phyloP scores from a whole-genome alignment of 1,140 invertebrate species.

The Heterodera schachtii region DNA sequence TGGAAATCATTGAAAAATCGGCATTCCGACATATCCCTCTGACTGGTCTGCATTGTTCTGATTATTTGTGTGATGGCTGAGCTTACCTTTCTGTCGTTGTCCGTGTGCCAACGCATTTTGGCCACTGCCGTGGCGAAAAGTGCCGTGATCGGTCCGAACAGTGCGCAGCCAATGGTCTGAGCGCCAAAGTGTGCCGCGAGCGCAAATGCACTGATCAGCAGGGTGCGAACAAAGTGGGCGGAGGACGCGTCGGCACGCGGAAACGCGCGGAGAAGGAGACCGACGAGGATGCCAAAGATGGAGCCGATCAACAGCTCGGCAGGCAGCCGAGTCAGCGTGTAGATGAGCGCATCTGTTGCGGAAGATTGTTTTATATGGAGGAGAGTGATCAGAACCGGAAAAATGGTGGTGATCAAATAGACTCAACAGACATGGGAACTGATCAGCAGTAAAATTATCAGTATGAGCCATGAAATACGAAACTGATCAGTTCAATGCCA shows the following conservation, averaged over 20 bases:
- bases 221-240: slow-evolving; percentile 46
- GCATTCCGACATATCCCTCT: no score
- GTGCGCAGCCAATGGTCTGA: slow-evolving; percentile 43
- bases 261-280: slow-evolving; percentile 48
- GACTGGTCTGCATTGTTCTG: no score
- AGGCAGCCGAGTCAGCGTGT: slow-evolving; percentile 67
- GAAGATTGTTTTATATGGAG: no score
- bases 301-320: slow-evolving; percentile 65
- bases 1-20: no score
- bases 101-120: slow-evolving; percentile 80
- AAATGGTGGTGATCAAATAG: no score
- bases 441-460: no score
- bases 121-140: slow-evolving; percentile 72
- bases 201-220: slow-evolving; percentile 32
- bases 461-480: no score
- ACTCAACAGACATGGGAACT: no score
- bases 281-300: slow-evolving; percentile 54
- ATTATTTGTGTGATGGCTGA: background rate
- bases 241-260: slow-evolving; percentile 45
- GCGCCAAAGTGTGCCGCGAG: slow-evolving; percentile 53
- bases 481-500: no score
- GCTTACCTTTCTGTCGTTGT: slow-evolving; percentile 76
- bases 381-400: no score
- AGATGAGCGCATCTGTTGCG: slow-evolving; percentile 62
- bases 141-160: slow-evolving; percentile 67